Base-by-base conservation (phyloP, 2,113 vertebrate species). In the Siniperca knerii region DNA sequence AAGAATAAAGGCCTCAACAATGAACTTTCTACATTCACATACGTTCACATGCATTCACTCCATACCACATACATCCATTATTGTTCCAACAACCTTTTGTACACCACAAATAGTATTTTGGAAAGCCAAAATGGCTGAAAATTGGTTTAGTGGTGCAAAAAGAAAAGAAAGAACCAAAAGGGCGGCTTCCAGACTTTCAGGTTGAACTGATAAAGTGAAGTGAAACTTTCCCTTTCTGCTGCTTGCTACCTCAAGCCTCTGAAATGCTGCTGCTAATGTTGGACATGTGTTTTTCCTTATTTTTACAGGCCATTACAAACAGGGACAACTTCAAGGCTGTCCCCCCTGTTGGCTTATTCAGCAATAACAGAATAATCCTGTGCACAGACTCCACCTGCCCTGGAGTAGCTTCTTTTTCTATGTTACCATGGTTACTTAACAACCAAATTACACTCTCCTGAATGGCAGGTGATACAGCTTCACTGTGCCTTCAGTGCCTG, bases 391-490 rank as follows among this genome's bases (percentile, higher is more conserved):
- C 68, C 89, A 79, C 57, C 83, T 90, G 64, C 79, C 77, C 78
- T 86, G 81, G 60, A 84, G 76, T 88, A 29, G 18, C 60, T 70
- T 80, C 67, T 71, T 83, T 75, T 81, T 65, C 85, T 78, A 35
- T 68, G 94, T 94, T 92, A 77, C 93, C 93, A 89, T 93, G 89
- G 93, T 92, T 85, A 94, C 92, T 76, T 87, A 86, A 83, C 77
- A 93, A 83, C 54, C 82, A 89, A 87, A 87, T 88, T 84, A 83
- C 66, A 68, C 72, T 82, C 86, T 70, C 13, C 72, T 87, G 79
- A 74, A 81, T 64, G 79, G 81, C 82, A 81, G 87, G 82, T 86
- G 66, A 84, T 82, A 83, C 67, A 74, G 80, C 85, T 84, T 66
- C 58, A 78, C 73, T 75, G 75, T 44, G 75, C 11, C 76, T 90